Base-by-base conservation (phyloP, 2,113 vertebrate genomes). In the Charina bottae region DNA sequence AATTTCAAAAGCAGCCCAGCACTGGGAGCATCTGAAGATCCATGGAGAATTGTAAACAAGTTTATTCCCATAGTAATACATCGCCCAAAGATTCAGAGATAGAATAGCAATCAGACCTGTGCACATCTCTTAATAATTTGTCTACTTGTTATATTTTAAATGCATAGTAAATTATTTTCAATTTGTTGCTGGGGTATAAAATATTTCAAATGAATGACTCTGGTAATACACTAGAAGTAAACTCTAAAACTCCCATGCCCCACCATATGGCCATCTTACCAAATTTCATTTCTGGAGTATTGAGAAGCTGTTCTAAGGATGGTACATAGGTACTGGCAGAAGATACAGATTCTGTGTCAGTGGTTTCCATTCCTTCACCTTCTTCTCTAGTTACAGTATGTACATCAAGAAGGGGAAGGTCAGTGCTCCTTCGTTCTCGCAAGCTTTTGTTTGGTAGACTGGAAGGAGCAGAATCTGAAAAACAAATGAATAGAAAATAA, bases 341-440 rank as follows among this genome's bases (percentile, higher is more conserved):
- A 72, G 98, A 98, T 3, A 97, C 95, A 10, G 97, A 98, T 92
- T 99, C 99, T 0, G 96, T 98, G 93, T 99, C 99, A 0, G 97
- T 98, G 26, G 98, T 99, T 96, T 99, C 99, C 99, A 99, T 99
- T 0, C 99, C 99, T 94, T 99, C 99, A 0, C 99, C 98, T 89
- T 99, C 99, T 92, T 99, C 99, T 87, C 99, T 98, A 42, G 98
- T 97, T 91, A 98, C 96, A 42, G 98, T 95, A 56, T 99, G 98
- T 89, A 99, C 96, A 84, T 99, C 99, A 0, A 97, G 95, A 56
- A 98, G 93, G 2, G 97, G 96, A 84, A 98, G 95, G 62, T 98
- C 98, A 24, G 95, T n/a, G 91, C 90, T 93, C 95, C 98, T 98
- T 59, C 97, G 97, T 93, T 99, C 99, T 85, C 96, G 91, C 89